These are phyloP conservation scores for Porites cylindrica DNA, from an alignment of 92 coral and sea anemone genomes.

Conservation along the genomic window DNA sequence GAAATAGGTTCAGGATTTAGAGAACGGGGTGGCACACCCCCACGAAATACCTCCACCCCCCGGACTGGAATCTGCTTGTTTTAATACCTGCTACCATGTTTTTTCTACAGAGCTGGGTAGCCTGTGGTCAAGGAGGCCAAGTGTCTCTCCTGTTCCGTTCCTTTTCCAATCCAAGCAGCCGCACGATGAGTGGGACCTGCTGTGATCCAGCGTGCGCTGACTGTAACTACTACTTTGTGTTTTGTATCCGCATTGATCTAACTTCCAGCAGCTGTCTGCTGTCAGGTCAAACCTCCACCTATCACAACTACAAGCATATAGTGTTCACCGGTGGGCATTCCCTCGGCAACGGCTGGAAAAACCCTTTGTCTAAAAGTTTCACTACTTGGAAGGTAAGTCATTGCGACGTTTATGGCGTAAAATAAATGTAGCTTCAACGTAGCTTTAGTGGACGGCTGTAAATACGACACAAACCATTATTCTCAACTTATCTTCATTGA, in stretches of 20 bases:
- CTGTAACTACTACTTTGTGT: constrained; percentile 34
- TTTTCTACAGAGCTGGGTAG: constrained; percentile 21
- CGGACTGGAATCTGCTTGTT: too few species aligned
- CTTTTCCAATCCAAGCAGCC: constrained; percentile 68
- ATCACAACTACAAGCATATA: constrained; percentile 63
- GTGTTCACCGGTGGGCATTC: constrained; percentile 53
- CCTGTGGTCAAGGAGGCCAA: constrained; percentile 57
- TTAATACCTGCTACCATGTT: not conserved
- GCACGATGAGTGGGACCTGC: constrained; percentile 57
- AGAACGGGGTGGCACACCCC: too few species aligned
- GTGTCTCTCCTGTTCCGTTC: constrained; percentile 54
- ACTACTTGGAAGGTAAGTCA: constrained; percentile 74
- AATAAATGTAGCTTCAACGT: too few species aligned
- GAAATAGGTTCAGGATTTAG: too few species aligned
- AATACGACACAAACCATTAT: too few species aligned
- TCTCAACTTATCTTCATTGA: too few species aligned
- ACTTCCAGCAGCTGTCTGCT: constrained; percentile 43
- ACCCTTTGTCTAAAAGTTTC: constrained; percentile 65
- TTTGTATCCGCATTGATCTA: constrained; percentile 40
- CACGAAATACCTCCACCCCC: too few species aligned
- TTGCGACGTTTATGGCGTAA: too few species aligned
- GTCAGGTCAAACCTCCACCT: constrained; percentile 47
- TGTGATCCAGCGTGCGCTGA: constrained; percentile 65
- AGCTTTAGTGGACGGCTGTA: too few species aligned
- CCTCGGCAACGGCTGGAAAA: constrained; percentile 55